Conservation (phyloP, 2,888 invertebrate species). For the Folsomia candida region DNA sequence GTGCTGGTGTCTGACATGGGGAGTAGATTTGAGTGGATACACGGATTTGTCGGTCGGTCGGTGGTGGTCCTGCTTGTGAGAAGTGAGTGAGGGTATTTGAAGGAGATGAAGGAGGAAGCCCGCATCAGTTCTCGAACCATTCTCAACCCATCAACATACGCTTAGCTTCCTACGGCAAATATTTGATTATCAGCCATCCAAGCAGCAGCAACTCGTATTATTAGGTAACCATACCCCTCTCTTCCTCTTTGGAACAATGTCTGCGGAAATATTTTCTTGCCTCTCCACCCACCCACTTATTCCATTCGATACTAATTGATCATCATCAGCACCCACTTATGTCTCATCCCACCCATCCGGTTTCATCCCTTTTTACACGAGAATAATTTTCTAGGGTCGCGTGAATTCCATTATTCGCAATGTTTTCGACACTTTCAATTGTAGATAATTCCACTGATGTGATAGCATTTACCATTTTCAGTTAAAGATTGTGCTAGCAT, state of each 20-base stretch:
- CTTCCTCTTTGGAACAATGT: not conserved
- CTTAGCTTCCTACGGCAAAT: constrained; percentile 16
- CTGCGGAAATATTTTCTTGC: no score
- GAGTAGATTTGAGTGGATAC: not conserved
- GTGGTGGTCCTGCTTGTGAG: not conserved
- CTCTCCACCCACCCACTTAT: no score
- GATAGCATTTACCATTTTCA: no score
- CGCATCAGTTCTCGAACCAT: constrained; percentile 14
- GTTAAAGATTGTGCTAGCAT: no score
- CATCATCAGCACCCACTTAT: no score
- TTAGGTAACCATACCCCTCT: not conserved
- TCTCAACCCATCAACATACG: constrained; percentile 23
- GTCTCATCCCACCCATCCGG: no score
- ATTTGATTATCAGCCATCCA: constrained; percentile 14
- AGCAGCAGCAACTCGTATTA: not conserved
- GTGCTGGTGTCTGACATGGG: not conserved
- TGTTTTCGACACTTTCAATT: not conserved
- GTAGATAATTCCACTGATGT: not conserved
- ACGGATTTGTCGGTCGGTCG: not conserved
- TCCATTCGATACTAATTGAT: no score
- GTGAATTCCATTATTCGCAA: no score
- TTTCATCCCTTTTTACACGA: no score
- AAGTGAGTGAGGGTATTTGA: not conserved
- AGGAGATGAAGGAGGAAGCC: constrained; percentile 14
- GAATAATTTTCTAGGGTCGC: no score